Evolutionary conservation across 2,888 invertebrate genomes (phyloP).

Genomic region (Cactoblastis cactorum): DNA sequence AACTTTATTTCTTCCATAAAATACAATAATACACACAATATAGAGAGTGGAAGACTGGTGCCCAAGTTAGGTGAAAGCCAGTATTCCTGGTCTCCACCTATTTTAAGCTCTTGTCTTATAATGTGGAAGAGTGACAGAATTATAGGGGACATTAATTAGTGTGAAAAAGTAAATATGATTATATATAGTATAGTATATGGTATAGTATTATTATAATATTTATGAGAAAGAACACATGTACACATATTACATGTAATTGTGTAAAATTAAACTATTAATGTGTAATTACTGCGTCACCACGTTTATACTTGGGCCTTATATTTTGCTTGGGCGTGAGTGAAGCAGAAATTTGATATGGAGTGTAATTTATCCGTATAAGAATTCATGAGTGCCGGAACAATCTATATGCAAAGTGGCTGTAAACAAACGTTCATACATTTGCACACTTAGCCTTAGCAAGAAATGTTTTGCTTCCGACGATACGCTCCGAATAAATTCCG

Average conservation of each 20-base stretch:
- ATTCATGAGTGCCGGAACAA: slow-evolving; percentile 54
- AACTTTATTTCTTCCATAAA: no score
- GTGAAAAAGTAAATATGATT: no score
- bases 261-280: not conserved
- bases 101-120: no score
- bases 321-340: slow-evolving; percentile 4
- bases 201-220: no score
- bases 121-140: no score
- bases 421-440: slow-evolving; percentile 50
- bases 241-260: not conserved
- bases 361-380: slow-evolving; percentile 55
- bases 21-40: no score
- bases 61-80: no score
- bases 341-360: slow-evolving; percentile 24
- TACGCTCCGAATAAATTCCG: not conserved
- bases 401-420: slow-evolving; percentile 63
- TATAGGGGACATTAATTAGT: no score
- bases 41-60: no score
- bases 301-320: not conserved
- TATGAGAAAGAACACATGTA: not conserved
- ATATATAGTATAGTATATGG: no score
- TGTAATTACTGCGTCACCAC: not conserved
- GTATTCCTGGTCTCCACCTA: no score
- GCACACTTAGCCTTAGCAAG: slow-evolving; percentile 16
- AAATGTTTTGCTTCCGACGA: not conserved